Conservation (phyloP, 2,113 vertebrate genomes). For the Melanocharis versteri region DNA sequence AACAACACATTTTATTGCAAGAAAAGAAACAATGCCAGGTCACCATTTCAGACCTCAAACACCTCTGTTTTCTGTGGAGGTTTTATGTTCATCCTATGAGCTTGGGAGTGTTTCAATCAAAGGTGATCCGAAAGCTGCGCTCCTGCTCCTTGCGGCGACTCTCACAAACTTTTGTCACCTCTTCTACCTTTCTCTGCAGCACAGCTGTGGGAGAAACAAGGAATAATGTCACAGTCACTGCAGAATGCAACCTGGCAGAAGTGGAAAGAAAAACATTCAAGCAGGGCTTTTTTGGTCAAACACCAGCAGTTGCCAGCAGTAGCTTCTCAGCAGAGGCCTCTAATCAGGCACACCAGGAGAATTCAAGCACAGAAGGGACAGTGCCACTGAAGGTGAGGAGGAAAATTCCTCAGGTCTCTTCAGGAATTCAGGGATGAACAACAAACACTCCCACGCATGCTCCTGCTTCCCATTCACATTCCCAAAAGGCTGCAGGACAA, state of each 20-base stretch:
- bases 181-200: conserved; percentile 91
- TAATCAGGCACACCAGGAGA: background rate
- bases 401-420: background rate
- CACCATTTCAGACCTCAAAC: background rate
- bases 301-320: background rate
- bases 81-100: too few species aligned
- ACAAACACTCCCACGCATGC: background rate
- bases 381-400: background rate
- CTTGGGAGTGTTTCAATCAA: conserved; percentile 63
- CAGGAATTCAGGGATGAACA: background rate
- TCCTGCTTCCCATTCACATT: background rate
- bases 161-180: conserved; percentile 89
- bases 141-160: conserved; percentile 93
- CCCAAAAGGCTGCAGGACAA: background rate
- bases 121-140: conserved; percentile 85
- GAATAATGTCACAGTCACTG: background rate
- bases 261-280: background rate
- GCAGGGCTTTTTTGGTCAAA: background rate
- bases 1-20: background rate
- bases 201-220: conserved; percentile 59
- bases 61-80: background rate
- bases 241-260: background rate
- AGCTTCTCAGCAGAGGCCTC: background rate
- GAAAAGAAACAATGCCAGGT: background rate
- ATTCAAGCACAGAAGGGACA: background rate